Evolutionary conservation across 2,888 invertebrate genomes (phyloP), one percentile per base, ranked within the genome.

Genomic region (Drosophila niveifrons): DNA sequence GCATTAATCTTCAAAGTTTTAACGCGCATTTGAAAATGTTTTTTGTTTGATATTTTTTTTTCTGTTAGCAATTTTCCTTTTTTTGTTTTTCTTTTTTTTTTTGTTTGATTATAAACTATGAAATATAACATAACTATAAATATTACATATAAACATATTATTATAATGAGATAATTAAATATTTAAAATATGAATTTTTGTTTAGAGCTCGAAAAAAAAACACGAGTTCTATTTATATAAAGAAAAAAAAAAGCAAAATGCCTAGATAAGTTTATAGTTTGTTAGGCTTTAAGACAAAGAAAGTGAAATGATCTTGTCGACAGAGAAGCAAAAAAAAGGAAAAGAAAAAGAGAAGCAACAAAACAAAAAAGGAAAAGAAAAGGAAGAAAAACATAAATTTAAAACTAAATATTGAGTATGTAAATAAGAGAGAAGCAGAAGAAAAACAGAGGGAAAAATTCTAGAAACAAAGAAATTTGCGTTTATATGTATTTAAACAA

Each of bases 401-500:
- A 41, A 41, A 15, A 13, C 13, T 15, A 41, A 13, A 41, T 15
- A 41, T 41, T 55, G 36, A 66, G 51, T 57, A 57, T 74, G 74
- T 74, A 73, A 72, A 78, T 74, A 74, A 43, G 17, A 36, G 31
- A 52, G 43, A 36, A 31, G n/a, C n/a, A 34, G 23, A 15, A 34
- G 23, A 23, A 23, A 23, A 23, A 23, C 23, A 6, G 8, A 31
- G 29, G 41, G 23, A 23, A 43, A 51, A 15, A 50, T 15, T 10
- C 11, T 41, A 28, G 39, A 52, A 61, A 18, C 43, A 51, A 61
- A 34, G 44, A 64, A 64, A 79, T 31, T 47, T 75, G 75, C 80
- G 70, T 77, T 76, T 77, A 77, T 67, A 48, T 77, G 72, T 80
- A 77, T 66, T 80, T 72, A 75, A 72, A 50, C 15, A 44, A 61